Evolutionary conservation across 2,113 vertebrate genomes (phyloP).

Genomic region (Mobula hypostoma): DNA sequence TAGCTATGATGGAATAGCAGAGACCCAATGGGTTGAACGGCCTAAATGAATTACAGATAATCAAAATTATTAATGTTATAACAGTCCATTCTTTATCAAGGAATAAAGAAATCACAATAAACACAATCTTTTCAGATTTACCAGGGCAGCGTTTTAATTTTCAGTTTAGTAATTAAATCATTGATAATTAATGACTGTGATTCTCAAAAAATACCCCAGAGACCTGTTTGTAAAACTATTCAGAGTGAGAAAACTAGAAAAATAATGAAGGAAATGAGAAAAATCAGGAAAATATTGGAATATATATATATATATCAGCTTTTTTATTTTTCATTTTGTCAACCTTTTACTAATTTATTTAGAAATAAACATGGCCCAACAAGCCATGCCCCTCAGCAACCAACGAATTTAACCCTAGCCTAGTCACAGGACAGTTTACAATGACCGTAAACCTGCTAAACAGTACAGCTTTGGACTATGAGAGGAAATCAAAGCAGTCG

Average conservation of each 20-base stretch:
- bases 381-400: too few relatives aligned
- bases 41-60: neutral
- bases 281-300: neutral
- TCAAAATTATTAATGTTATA: slow-evolving; percentile 1
- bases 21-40: neutral
- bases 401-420: too few relatives aligned
- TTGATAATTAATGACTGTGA: slow-evolving; percentile 9
- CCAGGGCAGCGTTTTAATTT: neutral
- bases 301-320: neutral
- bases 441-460: too few relatives aligned
- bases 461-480: too few relatives aligned
- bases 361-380: too few relatives aligned
- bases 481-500: too few relatives aligned
- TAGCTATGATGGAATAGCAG: too few relatives aligned
- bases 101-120: neutral
- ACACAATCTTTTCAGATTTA: neutral
- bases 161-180: neutral
- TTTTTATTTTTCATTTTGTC: neutral
- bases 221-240: slow-evolving; percentile 8
- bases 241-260: neutral
- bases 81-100: neutral
- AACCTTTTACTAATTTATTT: neutral
- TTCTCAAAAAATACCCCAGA: neutral
- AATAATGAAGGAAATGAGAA: neutral
- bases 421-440: too few relatives aligned